Evolutionary conservation across 2,113 vertebrate species (phyloP).

Genomic region (Neolamprologus variostigma): DNA sequence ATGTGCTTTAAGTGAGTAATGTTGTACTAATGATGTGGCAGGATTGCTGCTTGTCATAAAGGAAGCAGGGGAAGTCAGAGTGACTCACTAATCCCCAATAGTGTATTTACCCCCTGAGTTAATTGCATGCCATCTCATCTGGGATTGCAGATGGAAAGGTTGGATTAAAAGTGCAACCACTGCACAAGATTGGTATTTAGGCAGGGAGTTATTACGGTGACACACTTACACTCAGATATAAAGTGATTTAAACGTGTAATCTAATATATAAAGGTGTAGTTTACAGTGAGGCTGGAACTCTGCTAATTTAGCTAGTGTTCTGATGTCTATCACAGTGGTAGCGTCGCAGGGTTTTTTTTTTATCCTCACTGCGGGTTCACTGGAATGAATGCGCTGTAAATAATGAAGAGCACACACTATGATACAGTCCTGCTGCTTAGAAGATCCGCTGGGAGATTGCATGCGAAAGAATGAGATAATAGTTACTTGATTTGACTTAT

Average conservation of each 20-base stretch:
- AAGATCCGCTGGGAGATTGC: background rate
- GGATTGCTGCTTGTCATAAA: background rate
- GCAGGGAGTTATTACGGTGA: background rate
- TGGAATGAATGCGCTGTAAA: conserved; percentile 39
- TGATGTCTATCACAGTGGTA: background rate
- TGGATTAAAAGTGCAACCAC: conserved; percentile 47
- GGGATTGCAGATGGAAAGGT: conserved; percentile 46
- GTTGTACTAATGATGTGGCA: background rate
- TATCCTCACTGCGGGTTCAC: background rate
- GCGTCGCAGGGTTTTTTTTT: background rate
- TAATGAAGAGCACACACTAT: conserved; percentile 27
- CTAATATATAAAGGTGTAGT: background rate
- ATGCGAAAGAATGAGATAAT: background rate
- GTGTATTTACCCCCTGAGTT: conserved; percentile 35
- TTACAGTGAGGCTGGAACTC: background rate
- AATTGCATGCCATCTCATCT: conserved; percentile 51
- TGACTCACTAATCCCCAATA: conserved; percentile 39
- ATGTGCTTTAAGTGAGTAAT: conserved; percentile 30
- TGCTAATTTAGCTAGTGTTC: background rate
- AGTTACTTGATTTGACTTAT: background rate
- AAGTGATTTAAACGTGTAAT: background rate
- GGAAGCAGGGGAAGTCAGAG: conserved; percentile 27
- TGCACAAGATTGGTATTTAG: conserved; percentile 1
- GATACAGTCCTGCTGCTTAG: conserved; percentile 3
- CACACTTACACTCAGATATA: background rate